Evolutionary conservation across 2,797 vertebrate genomes (phyloP).

Genomic region (Notamacropus eugenii): DNA sequence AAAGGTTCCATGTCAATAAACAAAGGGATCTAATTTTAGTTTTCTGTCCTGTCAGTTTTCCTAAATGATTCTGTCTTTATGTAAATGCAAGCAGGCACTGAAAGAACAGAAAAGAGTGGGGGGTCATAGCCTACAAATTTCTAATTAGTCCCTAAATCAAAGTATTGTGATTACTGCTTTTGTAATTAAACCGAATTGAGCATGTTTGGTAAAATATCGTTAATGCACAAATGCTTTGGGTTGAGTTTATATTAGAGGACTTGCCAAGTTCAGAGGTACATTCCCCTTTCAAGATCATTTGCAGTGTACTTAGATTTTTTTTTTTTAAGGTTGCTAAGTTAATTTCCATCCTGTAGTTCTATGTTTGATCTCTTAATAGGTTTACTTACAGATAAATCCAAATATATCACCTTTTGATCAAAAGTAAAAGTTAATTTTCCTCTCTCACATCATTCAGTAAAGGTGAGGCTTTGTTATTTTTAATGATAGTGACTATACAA

Average conservation of each 20-base stretch:
- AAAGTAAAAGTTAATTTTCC: constrained; percentile 35
- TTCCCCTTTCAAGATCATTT: background rate
- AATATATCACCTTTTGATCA: constrained; percentile 1
- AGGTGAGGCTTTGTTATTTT: constrained; percentile 26
- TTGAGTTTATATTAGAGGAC: background rate
- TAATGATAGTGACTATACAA: background rate
- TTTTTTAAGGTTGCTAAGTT: constrained; percentile 53
- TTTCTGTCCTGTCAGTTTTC: constrained; percentile 48
- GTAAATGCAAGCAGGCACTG: background rate
- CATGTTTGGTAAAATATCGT: constrained; percentile 52
- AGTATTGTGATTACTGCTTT: constrained; percentile 14
- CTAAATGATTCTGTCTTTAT: constrained; percentile 23
- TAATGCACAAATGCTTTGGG: background rate
- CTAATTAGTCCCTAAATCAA: constrained; percentile 14
- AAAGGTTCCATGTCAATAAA: constrained; percentile 12
- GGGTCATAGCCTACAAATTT: background rate
- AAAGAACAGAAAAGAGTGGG: background rate
- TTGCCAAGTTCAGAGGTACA: background rate
- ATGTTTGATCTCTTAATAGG: background rate
- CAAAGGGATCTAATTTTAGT: constrained; percentile 39
- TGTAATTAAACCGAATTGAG: constrained; percentile 25
- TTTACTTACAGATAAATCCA: background rate
- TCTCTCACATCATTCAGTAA: background rate
- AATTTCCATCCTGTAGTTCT: constrained; percentile 43
- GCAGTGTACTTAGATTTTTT: constrained; percentile 43